Base-by-base conservation (phyloP, 2,797 vertebrate genomes). In the Parauchenoglanis punctatus region DNA sequence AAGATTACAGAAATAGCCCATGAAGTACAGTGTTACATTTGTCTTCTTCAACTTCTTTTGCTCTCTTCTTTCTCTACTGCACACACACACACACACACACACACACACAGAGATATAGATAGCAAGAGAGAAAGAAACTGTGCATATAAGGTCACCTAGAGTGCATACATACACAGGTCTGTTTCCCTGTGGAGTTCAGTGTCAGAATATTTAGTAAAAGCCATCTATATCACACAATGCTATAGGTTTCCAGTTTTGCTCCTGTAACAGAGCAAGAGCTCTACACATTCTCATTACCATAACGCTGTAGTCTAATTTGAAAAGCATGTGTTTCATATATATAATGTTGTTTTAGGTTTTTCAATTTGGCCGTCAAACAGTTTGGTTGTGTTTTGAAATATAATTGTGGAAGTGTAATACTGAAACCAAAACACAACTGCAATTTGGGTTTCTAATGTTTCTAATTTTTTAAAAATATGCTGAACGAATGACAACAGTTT, bases 291-390 rank as follows among this genome's bases (percentile, higher is more conserved):
- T 90, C 93, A 96, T 96, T 96, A 95, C 93, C 94, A 94, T 96
- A 95, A 96, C 91, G 92, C 89, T 87, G 81, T 73, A 84, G 87
- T 93, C 93, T 96, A 95, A 96, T 97, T 96, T 93, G 86, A 68
- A 92, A 92, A 92, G 94, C 95, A 93, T 96, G 92, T 96, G 95
- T 96, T 97, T 97, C 94, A 93, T 95, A 95, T 96, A 94, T 61
- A 96, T 94, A 95, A 95, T 94, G 93, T 96, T 96, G 94, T 96
- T 96, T 95, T 90, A 96, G 93, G 93, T 92, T 92, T 95, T 94
- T 92, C 88, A 91, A 46, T 91, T 90, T 90, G 91, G 91, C 90
- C 76, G 87, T 95, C 92, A 95, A 95, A 95, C 31, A 2, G 75
- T 94, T 94, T 93, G 88, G 87, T 93, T 91, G 93, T 94, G 88